Evolutionary conservation across 1,140 invertebrate species (phyloP), one percentile per base, ranked within the genome.

Genomic region (Metopolophium dirhodum): DNA sequence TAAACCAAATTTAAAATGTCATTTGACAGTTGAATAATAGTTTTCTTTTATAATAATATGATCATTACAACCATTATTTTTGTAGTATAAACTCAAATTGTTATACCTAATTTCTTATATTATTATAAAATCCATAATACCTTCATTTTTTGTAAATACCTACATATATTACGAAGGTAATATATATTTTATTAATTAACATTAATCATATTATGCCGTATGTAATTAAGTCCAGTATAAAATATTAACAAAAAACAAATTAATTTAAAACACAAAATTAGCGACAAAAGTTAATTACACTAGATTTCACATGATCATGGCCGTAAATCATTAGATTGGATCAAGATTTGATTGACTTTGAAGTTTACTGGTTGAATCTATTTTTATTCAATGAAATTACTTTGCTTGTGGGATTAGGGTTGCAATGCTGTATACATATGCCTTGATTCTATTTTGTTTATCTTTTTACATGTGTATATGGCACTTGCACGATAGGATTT

Each of bases 221-320:
- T 37, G 37, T 37, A 9, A 47, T 47, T 47, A 18, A 18, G 41
- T 7, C 26, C 11, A 30, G 2, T 11, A 14, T 30, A 47, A 86
- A 23, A 14, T 23, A 37, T 37, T 86, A 47, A 26, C 11, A 26
- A 85, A 45, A 45, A 23, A 85, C 26, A 85, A 22, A 35, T 37
- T 6, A 45, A 57, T 26, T 45, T 3, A 86, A 45, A 45, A 26
- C 83, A 86, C 37, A 45, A 41, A 8, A 9, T 0, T 45, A 14
- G 22, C 3, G 1, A 45, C 8, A 23, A 86, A 30, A 45, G 1
- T 30, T 47, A 8, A 86, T 86, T 14, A 86, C 41, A 45, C 41
- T 23, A 86, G 23, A 9, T 86, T 45, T 41, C 9, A 30, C 94
- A 94, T 94, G 94, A 94, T 96, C 22, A 41, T 26, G 8, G 9